A percentile compares a stretch with the other conserved stretches of the same genome.
Conservation (phyloP, 1,140 invertebrate species). For the Brachionus rubens region DNA sequence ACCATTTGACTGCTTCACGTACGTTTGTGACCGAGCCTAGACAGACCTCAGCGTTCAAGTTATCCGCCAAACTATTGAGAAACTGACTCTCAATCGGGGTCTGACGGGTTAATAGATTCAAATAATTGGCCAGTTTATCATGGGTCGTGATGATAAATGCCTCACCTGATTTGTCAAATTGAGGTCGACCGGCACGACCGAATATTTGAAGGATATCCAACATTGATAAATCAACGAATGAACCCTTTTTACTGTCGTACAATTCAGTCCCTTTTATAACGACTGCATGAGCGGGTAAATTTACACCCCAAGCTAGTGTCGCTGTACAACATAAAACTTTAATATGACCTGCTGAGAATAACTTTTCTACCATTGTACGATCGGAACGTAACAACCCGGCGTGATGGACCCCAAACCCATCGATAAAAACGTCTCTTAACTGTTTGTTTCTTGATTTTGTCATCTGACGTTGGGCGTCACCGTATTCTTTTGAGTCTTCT, state of each 20-base stretch:
- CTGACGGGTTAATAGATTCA: constrained; percentile 89
- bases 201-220: constrained; percentile 99
- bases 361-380: constrained; percentile 65
- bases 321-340: constrained; percentile 81
- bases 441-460: constrained; percentile 64
- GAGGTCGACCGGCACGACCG: constrained; percentile 87
- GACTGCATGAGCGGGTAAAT: constrained; percentile 94
- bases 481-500: constrained; percentile 52
- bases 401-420: constrained; percentile 91
- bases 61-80: constrained; percentile 82
- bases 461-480: constrained; percentile 64
- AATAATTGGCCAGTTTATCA: constrained; percentile 86
- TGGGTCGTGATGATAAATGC: constrained; percentile 92
- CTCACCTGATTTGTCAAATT: constrained; percentile 72
- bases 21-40: constrained; percentile 91
- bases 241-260: constrained; percentile 90
- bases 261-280: constrained; percentile 95
- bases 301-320: constrained; percentile 98
- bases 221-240: constrained; percentile 90
- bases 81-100: constrained; percentile 98
- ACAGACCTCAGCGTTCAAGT: constrained; percentile 90
- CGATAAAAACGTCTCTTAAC: constrained; percentile 69
- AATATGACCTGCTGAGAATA: constrained; percentile 73
- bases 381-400: constrained; percentile 86
- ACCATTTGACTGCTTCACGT: constrained; percentile 92